Base-by-base conservation (phyloP, 2,888 invertebrate genomes). In the Drosophila trichaetosa region DNA sequence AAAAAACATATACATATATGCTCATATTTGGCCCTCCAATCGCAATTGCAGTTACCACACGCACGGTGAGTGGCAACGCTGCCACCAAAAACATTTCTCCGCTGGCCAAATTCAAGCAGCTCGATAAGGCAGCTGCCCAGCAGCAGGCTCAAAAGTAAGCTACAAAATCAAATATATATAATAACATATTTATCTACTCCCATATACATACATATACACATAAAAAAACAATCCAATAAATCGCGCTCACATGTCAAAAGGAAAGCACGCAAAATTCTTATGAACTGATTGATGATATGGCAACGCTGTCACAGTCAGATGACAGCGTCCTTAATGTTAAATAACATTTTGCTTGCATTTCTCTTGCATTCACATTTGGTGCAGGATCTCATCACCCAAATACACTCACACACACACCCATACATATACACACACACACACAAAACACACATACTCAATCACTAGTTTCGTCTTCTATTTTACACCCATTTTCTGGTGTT, bases 51-150 rank as follows among this genome's bases (percentile, higher is more conserved):
- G 93, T 93, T 86, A 93, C 93, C 84, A 93, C 92, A 76, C 91
- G 91, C 71, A 91, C 94, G 94, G 95, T 95, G 92, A 94, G 94
- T 91, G 94, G 94, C 91, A 88, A 76, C 65, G 82, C 89, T 93
- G 93, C 94, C 93, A 76, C 94, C 93, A 93, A 97, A 95, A 96
- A 96, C 83, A 95, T 96, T 92, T 97, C 97, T 90, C 97, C 98
- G 79, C 97, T 98, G 94, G 96, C 97, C 92, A 98, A 97, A 94
- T 98, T 98, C 94, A 96, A 96, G 93, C 97, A 98, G 94, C 95
- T 98, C 93, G 98, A 98, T 93, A 96, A 96, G 93, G 97, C 97
- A 89, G 96, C 96, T 93, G 96, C 97, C 89, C 95, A 95, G 91
- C 95, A 95, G 91, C 95, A 95, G 92, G 93, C 93, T 87, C 96